phyloP scores from a whole-genome alignment of 1,140 invertebrate species.

The Cepaea nemoralis region DNA sequence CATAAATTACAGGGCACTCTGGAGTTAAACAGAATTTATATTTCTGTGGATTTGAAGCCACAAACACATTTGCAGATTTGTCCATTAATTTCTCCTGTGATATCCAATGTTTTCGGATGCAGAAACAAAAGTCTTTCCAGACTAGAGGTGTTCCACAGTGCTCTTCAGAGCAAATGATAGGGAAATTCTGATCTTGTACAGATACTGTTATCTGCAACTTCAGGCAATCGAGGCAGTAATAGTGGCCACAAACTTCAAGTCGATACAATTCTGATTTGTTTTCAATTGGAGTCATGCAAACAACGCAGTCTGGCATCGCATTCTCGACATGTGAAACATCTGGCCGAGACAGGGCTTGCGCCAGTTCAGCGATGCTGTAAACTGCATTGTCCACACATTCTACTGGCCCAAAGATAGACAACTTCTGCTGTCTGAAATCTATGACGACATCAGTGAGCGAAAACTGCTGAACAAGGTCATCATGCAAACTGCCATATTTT shows the following conservation, averaged over 20 bases:
- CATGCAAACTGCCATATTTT: constrained; percentile 47
- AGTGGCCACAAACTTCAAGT: constrained; percentile 64
- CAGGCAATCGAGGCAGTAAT: constrained; percentile 62
- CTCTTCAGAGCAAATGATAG: constrained; percentile 56
- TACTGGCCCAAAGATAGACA: constrained; percentile 54
- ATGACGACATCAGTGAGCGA: constrained; percentile 44
- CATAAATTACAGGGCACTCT: constrained; percentile 60
- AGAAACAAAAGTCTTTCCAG: constrained; percentile 50
- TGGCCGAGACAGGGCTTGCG: background rate
- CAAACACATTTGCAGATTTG: constrained; percentile 48
- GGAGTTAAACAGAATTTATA: constrained; percentile 61
- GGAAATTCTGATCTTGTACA: constrained; percentile 46
- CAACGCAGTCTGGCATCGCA: constrained; percentile 56
- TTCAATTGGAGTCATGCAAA: constrained; percentile 59
- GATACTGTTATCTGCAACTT: constrained; percentile 43
- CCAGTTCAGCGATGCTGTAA: constrained; percentile 38
- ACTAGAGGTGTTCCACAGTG: constrained; percentile 52
- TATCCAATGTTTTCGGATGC: constrained; percentile 38
- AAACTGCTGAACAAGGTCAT: constrained; percentile 42
- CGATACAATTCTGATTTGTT: constrained; percentile 50
- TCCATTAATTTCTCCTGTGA: constrained; percentile 37
- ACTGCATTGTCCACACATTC: constrained; percentile 46
- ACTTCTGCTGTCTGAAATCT: constrained; percentile 48
- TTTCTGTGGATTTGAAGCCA: constrained; percentile 43
- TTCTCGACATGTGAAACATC: background rate